These are phyloP conservation scores for Eupeodes luniger DNA, from an alignment of 2,888 invertebrate species.

Conservation along the genomic window DNA sequence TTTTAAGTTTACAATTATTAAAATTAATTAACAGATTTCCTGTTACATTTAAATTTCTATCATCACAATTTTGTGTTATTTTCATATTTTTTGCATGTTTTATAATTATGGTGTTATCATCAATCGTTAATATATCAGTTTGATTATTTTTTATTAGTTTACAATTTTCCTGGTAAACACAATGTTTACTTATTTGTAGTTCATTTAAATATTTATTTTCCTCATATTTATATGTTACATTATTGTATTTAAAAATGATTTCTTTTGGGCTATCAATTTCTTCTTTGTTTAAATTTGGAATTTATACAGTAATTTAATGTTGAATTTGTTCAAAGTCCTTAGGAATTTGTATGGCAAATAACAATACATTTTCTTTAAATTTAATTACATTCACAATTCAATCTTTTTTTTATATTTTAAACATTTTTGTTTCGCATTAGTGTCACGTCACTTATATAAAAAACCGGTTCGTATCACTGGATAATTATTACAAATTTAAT, in stretches of 20 bases:
- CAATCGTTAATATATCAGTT: too few species aligned
- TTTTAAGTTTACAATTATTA: too few species aligned
- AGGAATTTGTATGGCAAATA: background rate
- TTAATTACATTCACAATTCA: background rate
- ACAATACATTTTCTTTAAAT: background rate
- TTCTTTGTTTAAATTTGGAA: background rate
- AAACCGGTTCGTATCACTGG: too few species aligned
- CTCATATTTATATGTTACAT: background rate
- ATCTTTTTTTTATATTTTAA: too few species aligned
- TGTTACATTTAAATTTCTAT: too few species aligned
- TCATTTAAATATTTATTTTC: constrained; percentile 1
- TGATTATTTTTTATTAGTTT: constrained; percentile 1
- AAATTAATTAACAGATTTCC: too few species aligned
- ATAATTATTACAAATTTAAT: too few species aligned
- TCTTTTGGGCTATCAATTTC: background rate
- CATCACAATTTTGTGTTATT: too few species aligned
- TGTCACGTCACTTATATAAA: too few species aligned
- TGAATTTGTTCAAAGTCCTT: background rate
- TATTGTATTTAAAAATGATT: background rate
- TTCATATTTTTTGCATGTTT: too few species aligned
- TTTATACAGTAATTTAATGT: background rate
- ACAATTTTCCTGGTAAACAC: constrained; percentile 3
- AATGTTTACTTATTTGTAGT: background rate
- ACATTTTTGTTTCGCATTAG: too few species aligned
- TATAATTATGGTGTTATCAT: too few species aligned